Evolutionary conservation across 2,113 vertebrate genomes (phyloP).

Genomic region (Rhabdomys dilectus): DNA sequence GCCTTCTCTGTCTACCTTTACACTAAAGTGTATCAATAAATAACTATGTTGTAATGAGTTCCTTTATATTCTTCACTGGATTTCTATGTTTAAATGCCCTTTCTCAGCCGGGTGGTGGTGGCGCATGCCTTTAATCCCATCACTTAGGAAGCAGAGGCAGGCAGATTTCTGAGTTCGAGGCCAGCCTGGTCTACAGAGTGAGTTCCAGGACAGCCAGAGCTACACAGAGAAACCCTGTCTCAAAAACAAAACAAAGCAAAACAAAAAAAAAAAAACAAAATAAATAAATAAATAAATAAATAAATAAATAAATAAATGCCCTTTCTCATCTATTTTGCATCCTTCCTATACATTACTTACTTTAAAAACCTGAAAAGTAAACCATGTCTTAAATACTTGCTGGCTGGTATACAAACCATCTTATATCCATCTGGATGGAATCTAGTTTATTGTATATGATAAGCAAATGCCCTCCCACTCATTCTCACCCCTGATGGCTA

Average conservation of each 20-base stretch:
- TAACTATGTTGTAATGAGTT: not conserved
- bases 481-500: not conserved
- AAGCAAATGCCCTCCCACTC: no score
- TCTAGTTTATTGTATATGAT: not conserved
- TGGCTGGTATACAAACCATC: accelerated
- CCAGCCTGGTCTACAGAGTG: no score
- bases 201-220: no score
- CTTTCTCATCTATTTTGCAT: not conserved
- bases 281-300: no score
- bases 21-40: not conserved
- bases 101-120: no score
- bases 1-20: not conserved
- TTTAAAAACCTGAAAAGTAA: not conserved
- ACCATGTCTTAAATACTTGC: not conserved
- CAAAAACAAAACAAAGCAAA: no score
- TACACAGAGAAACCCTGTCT: no score
- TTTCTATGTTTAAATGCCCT: slow-evolving; percentile 27
- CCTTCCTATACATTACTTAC: not conserved
- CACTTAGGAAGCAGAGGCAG: no score
- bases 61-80: not conserved
- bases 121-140: no score
- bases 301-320: no score
- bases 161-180: no score
- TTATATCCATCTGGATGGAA: not conserved
- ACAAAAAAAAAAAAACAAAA: no score